Evolutionary conservation across 2,888 invertebrate species (phyloP), one percentile per base, ranked within the genome.

Genomic region (Dascillus cervinus): DNA sequence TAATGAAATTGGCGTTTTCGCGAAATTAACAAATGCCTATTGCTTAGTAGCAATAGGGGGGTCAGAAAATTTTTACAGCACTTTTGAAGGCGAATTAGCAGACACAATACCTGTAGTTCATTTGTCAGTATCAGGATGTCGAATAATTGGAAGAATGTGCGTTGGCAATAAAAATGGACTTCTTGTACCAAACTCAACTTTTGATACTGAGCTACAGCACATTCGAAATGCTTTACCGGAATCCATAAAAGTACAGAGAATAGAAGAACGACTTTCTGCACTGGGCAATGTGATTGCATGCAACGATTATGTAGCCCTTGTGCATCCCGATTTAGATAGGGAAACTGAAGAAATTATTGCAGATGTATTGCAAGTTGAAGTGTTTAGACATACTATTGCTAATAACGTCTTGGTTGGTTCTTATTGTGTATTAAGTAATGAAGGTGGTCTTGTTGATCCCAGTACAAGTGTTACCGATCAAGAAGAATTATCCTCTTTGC

Each of bases 291-390:
- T 98, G 1, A 83, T 98, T 49, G 86, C 94, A 2, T 96, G 95
- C 64, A 98, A 98, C 66, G 98, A 98, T 67, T 96, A 98, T 66
- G 96, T 97, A 11, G 97, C 97, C 1, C 69, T 99, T n/a, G 94
- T 95, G 9, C 98, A 98, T 68, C 97, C 98, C 3, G 98, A 98
- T 70, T 71, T 98, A 41, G 97, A 97, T 62, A 84, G 86, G 56
- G 88, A 89, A 70, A 89, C 90, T 0, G 89, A 90, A 66, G 95
- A 98, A 70, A 91, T 96, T 36, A 75, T 98, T 28, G 79, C 87
- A 1, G 97, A 98, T 65, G 83, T 86, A 1, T 68, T 98, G 8
- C 80, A 88, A 47, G 97, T 98, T 1, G 98, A 98, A 70, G 96
- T 97, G 13, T 98, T 96, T 64, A 69, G 96, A 37, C 95, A 97